These are phyloP conservation scores for Coenonympha glycerion DNA, from an alignment of 2,888 invertebrate species.

Conservation along the genomic window DNA sequence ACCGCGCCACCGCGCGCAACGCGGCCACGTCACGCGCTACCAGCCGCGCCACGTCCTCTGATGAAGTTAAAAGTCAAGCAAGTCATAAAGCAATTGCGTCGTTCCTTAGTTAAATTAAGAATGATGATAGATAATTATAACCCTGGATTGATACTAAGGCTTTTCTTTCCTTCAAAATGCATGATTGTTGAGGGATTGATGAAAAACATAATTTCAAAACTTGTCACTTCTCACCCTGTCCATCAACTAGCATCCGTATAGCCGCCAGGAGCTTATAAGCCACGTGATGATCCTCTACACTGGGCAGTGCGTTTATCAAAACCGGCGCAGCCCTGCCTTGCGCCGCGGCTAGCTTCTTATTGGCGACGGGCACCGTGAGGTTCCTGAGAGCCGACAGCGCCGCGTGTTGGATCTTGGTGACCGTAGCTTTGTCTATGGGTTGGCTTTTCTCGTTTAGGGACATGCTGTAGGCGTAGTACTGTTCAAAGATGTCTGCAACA, in stretches of 20 bases:
- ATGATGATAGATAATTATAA: not conserved
- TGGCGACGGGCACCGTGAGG: conserved; percentile 82
- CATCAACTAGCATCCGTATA: conserved; percentile 89
- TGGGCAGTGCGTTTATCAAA: conserved; percentile 82
- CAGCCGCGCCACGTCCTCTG: conserved; percentile 82
- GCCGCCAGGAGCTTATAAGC: conserved; percentile 91
- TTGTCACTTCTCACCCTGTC: conserved; percentile 84
- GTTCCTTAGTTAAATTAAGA: not conserved
- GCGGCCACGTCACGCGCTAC: conserved; percentile 75
- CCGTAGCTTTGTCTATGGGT: conserved; percentile 37
- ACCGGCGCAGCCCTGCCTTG: conserved; percentile 73
- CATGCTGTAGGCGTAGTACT: conserved; percentile 42
- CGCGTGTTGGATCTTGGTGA: conserved; percentile 80
- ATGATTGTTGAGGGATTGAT: not conserved
- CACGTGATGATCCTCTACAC: conserved; percentile 83
- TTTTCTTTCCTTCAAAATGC: not conserved
- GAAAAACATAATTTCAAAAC: too few species aligned
- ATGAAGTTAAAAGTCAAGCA: not conserved
- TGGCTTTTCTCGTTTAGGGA: conserved; percentile 26
- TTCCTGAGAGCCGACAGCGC: conserved; percentile 86
- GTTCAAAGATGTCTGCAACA: conserved; percentile 55
- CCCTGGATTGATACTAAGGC: not conserved
- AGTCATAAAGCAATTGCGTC: not conserved
- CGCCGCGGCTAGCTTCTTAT: conserved; percentile 83
- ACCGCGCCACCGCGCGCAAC: conserved; percentile 80